Conservation (phyloP, 2,113 vertebrate genomes). For the Pheucticus melanocephalus region DNA sequence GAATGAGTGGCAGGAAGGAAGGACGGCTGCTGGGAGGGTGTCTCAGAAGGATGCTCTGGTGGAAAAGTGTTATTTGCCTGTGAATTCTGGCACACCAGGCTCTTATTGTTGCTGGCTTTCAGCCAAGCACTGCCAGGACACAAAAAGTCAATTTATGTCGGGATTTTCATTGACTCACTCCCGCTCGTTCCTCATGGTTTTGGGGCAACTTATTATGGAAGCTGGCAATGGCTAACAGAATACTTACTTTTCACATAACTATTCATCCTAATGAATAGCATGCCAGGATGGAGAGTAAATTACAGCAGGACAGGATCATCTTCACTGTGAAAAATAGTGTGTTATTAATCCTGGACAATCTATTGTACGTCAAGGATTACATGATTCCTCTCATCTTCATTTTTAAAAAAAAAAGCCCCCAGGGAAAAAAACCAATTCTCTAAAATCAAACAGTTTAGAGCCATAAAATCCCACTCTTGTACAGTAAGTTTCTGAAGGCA, state of each 20-base stretch:
- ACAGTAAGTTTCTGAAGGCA: background rate
- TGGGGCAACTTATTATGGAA: background rate
- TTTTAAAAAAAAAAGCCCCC: background rate
- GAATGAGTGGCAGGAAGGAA: constrained; percentile 40
- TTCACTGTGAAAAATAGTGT: background rate
- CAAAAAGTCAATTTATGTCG: constrained; percentile 31
- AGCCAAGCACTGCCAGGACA: constrained; percentile 44
- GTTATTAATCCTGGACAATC: background rate
- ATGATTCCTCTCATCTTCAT: background rate
- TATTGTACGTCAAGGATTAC: background rate
- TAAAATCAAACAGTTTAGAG: background rate
- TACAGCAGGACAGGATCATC: background rate
- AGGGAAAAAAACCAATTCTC: background rate
- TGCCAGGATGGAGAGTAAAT: background rate
- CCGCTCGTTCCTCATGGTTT: background rate
- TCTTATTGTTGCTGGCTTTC: constrained; percentile 43
- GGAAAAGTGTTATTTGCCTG: constrained; percentile 49
- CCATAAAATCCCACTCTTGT: background rate
- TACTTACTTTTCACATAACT: background rate
- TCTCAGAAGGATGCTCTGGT: background rate
- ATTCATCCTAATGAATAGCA: background rate
- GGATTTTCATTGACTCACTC: background rate
- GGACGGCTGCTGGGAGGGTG: constrained; percentile 10
- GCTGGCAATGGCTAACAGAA: background rate
- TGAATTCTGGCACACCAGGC: background rate